Conservation (phyloP, 2,888 invertebrate species). For the Dryococelus australis region DNA sequence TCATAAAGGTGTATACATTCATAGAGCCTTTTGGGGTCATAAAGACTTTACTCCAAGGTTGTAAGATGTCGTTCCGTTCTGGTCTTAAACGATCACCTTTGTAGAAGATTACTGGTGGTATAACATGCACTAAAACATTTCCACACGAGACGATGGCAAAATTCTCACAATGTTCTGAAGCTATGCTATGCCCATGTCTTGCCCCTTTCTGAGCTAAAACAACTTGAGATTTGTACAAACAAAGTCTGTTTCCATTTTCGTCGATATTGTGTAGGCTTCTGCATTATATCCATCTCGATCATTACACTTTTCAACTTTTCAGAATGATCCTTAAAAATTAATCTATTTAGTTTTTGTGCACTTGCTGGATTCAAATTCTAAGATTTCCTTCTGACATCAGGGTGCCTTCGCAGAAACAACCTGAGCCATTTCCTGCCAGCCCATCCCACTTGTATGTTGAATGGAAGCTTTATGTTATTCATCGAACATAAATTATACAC, state of each 20-base stretch:
- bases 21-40: constrained; percentile 12
- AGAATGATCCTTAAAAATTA: constrained; percentile 50
- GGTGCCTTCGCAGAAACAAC: constrained; percentile 47
- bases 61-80: background rate
- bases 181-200: constrained; percentile 51
- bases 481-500: background rate
- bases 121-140: constrained; percentile 51
- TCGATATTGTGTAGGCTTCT: constrained; percentile 53
- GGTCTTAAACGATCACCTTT: constrained; percentile 41
- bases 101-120: constrained; percentile 53
- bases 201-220: constrained; percentile 51
- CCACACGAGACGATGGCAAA: constrained; percentile 53
- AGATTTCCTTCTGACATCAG: constrained; percentile 49
- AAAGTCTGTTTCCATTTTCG: constrained; percentile 51
- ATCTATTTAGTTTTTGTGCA: constrained; percentile 50
- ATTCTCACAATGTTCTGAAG: constrained; percentile 54
- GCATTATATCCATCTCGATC: constrained; percentile 45
- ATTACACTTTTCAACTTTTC: constrained; percentile 47
- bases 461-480: background rate
- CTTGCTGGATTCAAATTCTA: constrained; percentile 51
- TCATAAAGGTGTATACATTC: background rate
- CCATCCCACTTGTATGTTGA: background rate
- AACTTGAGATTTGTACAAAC: constrained; percentile 50
- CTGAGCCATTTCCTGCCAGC: constrained; percentile 48
- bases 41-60: background rate